Base-by-base conservation (phyloP, 1,140 invertebrate genomes). In the Drosophila ambigua region DNA sequence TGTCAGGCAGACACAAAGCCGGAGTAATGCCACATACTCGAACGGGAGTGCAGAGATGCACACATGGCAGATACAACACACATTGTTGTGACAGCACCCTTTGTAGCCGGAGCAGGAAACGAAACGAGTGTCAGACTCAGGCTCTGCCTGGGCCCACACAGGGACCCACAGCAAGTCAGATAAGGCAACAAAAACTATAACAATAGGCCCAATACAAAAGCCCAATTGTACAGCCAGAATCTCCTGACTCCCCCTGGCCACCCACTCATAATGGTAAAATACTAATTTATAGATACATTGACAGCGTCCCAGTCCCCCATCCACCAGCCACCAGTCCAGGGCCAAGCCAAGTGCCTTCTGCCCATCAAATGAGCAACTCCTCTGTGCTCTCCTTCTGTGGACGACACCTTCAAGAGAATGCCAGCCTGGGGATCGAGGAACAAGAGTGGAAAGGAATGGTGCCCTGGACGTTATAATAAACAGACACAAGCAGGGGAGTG, bases 271-370 rank as follows among this genome's bases (percentile, higher is more conserved):
- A 77, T 85, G 82, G 65, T 85, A 87, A 85, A 85, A 85, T 87
- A 85, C 82, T 85, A 85, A 85, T 85, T 87, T 85, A 85, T 85
- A 85, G 82, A 85, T 85, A 85, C 82, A 85, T 85, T 82, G 82
- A 85, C 82, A 85, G 71, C 35, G 35, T 39, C 35, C 35, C 35
- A 39, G 35, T 39, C 35, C 8, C 3, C 9, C 4, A 8, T 35
- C 31, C 31, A 2, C 31, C 7, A 31, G 57, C 57, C 31, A n/a
- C n/a, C 20, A 11, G 20, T 41, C 20, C 13, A 20, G 49, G 67
- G 72, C 67, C 72, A 82, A 72, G 73, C 67, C 72, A 82, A 72
- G 73, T 72, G 65, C 72, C 80, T 55, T 63, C 48, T 66, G 77
- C 68, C 50, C 82, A 66, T 77, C 82, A 85, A 85, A 87, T 85